Conservation (phyloP, 2,888 invertebrate genomes). For the Leucophenga maculata region DNA sequence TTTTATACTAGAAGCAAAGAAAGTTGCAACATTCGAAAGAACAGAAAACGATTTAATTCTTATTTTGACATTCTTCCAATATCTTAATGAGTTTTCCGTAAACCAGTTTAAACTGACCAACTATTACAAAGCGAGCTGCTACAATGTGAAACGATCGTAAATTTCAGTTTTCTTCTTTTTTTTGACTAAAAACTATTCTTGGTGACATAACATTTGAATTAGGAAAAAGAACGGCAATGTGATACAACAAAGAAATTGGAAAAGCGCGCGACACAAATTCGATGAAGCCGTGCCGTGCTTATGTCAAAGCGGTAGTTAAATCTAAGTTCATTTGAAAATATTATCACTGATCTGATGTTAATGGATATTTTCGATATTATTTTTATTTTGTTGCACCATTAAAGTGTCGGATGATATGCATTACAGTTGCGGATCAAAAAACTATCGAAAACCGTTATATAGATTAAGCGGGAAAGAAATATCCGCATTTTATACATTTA, state of each 20-base stretch:
- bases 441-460: too few relatives aligned
- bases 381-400: neutral
- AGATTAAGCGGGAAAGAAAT: neutral
- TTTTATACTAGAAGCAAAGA: conserved; percentile 44
- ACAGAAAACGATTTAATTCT: too few relatives aligned
- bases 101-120: neutral
- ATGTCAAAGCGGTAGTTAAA: neutral
- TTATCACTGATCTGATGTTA: conserved; percentile 20
- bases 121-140: conserved; percentile 17
- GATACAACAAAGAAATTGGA: neutral
- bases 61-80: neutral
- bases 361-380: conserved; percentile 18
- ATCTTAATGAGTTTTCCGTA: conserved; percentile 5
- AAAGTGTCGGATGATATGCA: neutral
- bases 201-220: conserved; percentile 14
- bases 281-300: too few relatives aligned
- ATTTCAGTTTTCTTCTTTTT: neutral
- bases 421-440: neutral
- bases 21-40: conserved; percentile 22
- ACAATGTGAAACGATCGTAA: neutral
- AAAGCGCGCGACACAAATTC: neutral
- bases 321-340: neutral
- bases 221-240: neutral
- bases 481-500: neutral
- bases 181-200: conserved; percentile 2